Percentiles rank a stretch among this genome's conserved stretches.
Conservation (phyloP, 2,113 vertebrate species). For the Sphyrna mokarran region DNA sequence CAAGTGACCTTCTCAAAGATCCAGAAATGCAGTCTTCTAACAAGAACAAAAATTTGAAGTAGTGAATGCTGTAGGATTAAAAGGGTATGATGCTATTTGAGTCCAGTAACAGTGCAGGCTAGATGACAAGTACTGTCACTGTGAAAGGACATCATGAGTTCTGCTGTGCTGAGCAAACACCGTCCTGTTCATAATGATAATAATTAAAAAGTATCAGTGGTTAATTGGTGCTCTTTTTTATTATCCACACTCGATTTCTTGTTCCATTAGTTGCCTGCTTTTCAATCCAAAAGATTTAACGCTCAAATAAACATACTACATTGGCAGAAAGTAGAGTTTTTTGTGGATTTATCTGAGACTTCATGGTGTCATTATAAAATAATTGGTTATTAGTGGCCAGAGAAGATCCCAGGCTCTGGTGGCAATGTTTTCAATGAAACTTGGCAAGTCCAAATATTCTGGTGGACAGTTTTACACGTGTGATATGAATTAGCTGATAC, state of each 20-base stretch:
- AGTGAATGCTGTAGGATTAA: background rate
- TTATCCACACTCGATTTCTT: background rate
- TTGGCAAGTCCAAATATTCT: background rate
- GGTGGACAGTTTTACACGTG: background rate
- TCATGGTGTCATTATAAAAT: background rate
- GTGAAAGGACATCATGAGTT: background rate
- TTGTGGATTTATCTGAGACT: background rate
- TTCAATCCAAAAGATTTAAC: background rate
- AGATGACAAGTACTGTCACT: background rate
- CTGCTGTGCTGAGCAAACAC: background rate
- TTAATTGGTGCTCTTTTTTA: background rate
- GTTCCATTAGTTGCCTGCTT: background rate
- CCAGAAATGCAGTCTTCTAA: background rate
- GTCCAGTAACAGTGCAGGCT: background rate
- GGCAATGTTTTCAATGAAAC: background rate
- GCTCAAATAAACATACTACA: background rate
- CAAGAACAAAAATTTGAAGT: background rate
- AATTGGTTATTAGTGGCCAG: background rate
- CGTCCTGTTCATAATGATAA: background rate
- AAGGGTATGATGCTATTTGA: background rate
- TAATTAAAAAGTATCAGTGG: background rate
- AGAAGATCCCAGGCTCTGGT: background rate
- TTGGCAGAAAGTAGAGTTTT: background rate
- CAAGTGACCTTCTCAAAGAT: background rate
- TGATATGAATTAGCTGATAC: background rate